phyloP scores from a whole-genome alignment of 2,797 vertebrate genomes.

The Rhincodon typus region DNA sequence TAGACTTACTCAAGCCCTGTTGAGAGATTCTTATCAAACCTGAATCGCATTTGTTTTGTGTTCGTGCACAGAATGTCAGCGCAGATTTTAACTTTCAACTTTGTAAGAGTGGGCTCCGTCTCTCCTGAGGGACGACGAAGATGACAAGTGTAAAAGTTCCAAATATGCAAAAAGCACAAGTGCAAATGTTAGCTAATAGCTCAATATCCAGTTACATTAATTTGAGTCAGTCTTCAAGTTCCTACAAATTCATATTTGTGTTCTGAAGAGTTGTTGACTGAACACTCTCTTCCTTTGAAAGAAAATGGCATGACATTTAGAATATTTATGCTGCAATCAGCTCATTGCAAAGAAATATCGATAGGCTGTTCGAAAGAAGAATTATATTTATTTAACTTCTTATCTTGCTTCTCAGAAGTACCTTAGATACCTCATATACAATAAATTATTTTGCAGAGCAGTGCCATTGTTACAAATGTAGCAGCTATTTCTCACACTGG shows the following conservation, averaged over 20 bases:
- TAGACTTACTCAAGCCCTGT: not conserved
- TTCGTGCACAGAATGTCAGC: not conserved
- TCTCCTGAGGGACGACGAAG: not conserved
- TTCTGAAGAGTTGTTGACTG: not conserved
- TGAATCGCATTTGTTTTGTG: conserved; percentile 9
- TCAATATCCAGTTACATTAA: not conserved
- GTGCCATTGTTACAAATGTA: not conserved
- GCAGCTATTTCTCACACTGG: not conserved
- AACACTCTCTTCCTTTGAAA: not conserved
- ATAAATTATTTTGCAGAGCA: not conserved
- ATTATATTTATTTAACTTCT: not conserved
- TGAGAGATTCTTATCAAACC: conserved; percentile 22
- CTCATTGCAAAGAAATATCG: not conserved
- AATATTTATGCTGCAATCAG: conserved; percentile 3
- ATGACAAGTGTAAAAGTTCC: not conserved
- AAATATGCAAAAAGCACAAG: not conserved
- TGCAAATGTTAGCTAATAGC: not conserved
- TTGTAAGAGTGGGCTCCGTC: not conserved
- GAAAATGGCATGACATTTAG: conserved; percentile 9
- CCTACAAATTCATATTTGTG: not conserved
- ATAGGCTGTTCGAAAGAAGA: not conserved
- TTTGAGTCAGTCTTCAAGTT: not conserved
- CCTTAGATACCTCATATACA: no score
- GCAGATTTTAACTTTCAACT: not conserved
- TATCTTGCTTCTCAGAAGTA: not conserved